Base-by-base conservation (phyloP, 92 coral and sea anemone species). In the Palythoa heliodiscus region DNA sequence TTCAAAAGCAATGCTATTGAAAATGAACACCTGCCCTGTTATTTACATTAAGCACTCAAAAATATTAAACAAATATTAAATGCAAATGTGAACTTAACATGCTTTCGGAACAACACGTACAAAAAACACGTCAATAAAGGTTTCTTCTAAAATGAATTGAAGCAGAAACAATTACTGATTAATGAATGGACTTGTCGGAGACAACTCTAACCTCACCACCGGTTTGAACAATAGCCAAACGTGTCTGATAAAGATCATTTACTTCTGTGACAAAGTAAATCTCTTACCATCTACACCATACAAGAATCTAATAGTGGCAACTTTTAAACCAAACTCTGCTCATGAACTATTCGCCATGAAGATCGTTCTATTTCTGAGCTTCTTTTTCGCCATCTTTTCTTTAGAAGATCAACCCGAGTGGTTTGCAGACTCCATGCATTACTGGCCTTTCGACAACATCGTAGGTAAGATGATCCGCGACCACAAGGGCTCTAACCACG, bases 381-480 rank as follows among this genome's bases (percentile, higher is more conserved):
- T 92, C 7, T 70, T 94, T 76, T 76, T 89, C 43, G 88, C 91
- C 11, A 81, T 92, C 6, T 85, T 94, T 47, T 94, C 95, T 66
- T 77, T 92, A 72, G 92, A 91, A 67, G 86, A 85, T 9, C 86
- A 91, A 60, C 84, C 84, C 58, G 91, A 94, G 79, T 97, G 98
- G 99, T 94, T 92, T 90, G 90, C 76, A 50, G 89, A 71, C 24
- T 72, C 98, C 1, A 78, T 77, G 24, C 90, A 91, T 67, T 97
- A 97, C 73, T 97, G 99, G 99, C 97, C 95, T 37, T 92, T 97
- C 52, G 97, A 96, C 82, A 86, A 75, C 39, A 82, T 89, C 73
- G 82, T 71, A n/a, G 87, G 89, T 4, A 63, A 60, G 17, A 78
- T 74, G 13, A 88, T 78, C 76, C 68, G 74, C 6, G 98, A 94